Percentiles rank a stretch among this genome's conserved stretches.
These are phyloP conservation scores for Ceratotherium simum DNA, from an alignment of 2,113 vertebrate genomes.

Conservation along the genomic window DNA sequence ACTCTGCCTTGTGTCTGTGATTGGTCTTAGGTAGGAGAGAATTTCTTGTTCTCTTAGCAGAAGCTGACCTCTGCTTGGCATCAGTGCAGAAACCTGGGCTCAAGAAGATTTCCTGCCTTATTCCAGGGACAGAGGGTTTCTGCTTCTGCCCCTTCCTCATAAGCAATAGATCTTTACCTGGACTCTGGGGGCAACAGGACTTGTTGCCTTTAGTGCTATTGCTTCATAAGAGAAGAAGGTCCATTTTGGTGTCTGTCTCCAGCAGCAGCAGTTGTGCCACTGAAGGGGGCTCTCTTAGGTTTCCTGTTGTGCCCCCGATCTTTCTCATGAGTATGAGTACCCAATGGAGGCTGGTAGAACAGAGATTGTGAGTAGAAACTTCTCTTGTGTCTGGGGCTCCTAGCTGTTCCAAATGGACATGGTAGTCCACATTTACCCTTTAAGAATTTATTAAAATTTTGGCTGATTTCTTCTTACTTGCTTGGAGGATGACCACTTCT, in stretches of 20 bases:
- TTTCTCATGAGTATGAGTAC: not conserved
- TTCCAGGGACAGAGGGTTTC: not conserved
- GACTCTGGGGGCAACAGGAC: not conserved
- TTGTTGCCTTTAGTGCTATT: not conserved
- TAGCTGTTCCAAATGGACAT: not conserved
- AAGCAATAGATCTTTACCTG: not conserved
- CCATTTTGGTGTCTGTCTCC: not conserved
- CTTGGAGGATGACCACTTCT: not conserved
- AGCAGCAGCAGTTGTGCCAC: not conserved
- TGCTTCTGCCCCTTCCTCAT: not conserved
- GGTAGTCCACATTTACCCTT: not conserved
- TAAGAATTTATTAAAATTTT: not conserved
- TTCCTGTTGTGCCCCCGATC: not conserved
- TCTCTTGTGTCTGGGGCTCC: not conserved
- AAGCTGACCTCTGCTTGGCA: not conserved
- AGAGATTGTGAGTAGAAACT: not conserved
- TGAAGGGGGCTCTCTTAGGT: not conserved
- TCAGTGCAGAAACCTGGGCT: not conserved
- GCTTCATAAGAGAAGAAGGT: not conserved
- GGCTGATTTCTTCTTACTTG: not conserved
- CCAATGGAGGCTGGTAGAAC: not conserved
- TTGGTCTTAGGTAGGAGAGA: not conserved
- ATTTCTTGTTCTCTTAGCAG: not conserved
- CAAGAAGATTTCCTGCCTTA: not conserved
- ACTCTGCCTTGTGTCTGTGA: not conserved